A percentile compares a stretch with the other conserved stretches of the same genome.
Evolutionary conservation across 2,888 invertebrate genomes (phyloP).

Genomic region (Ferrisia virgata): DNA sequence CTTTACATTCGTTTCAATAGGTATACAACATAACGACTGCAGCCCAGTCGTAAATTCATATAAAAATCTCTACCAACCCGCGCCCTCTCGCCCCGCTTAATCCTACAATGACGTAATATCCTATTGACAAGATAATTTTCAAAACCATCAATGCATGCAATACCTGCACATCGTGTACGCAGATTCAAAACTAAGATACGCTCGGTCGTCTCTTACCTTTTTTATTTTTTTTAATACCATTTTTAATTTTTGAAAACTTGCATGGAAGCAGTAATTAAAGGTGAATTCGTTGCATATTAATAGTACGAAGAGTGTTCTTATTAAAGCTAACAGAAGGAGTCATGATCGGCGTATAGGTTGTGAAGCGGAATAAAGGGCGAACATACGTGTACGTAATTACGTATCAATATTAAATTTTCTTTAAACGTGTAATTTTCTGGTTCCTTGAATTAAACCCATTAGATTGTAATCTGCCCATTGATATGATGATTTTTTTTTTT

Average conservation of each 20-base stretch:
- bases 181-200: neutral
- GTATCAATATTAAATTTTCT: neutral
- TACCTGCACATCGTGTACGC: neutral
- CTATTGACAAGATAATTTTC: slow-evolving; percentile 20
- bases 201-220: neutral
- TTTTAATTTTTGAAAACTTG: neutral
- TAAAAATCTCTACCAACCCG: neutral
- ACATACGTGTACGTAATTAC: neutral
- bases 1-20: too few species aligned
- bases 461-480: slow-evolving; percentile 19
- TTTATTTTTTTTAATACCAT: neutral
- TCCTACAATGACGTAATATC: neutral
- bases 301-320: neutral
- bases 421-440: slow-evolving; percentile 23
- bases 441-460: neutral
- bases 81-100: neutral
- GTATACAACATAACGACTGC: too few species aligned
- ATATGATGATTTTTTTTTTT: neutral
- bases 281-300: neutral
- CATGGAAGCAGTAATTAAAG: neutral
- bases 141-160: neutral
- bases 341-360: neutral
- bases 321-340: neutral
- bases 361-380: neutral
- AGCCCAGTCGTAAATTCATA: too few species aligned